These are phyloP conservation scores for Ariolimax columbianus DNA, from an alignment of 2,888 invertebrate genomes.

Conservation along the genomic window DNA sequence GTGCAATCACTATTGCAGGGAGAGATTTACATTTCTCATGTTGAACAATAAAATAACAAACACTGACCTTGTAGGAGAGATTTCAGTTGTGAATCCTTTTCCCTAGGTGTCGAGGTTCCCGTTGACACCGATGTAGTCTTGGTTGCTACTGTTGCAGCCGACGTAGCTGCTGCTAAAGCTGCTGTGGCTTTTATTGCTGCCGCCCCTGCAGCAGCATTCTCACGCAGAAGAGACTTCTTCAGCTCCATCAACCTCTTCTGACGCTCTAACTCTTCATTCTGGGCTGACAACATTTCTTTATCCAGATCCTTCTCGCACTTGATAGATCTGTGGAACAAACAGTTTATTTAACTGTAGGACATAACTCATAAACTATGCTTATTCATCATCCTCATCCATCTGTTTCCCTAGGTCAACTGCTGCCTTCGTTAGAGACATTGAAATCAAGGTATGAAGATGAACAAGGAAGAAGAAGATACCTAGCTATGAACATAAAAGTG, in stretches of 20 bases:
- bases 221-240: conserved; percentile 71
- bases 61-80: conserved; percentile 74
- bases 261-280: conserved; percentile 92
- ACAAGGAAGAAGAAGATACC: too few species aligned
- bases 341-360: too few species aligned
- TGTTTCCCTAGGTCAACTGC: too few species aligned
- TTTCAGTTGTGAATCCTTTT: conserved; percentile 75
- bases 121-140: conserved; percentile 51
- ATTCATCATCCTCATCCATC: too few species aligned
- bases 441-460: too few species aligned
- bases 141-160: conserved; percentile 21
- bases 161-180: not conserved
- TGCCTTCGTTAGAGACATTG: too few species aligned
- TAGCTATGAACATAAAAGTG: too few species aligned
- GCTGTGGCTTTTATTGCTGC: conserved; percentile 5
- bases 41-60: not conserved
- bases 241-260: conserved; percentile 79
- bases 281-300: conserved; percentile 93
- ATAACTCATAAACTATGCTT: too few species aligned
- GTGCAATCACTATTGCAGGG: too few species aligned
- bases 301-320: conserved; percentile 95
- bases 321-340: conserved; percentile 80
- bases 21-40: too few species aligned
- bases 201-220: conserved; percentile 40
- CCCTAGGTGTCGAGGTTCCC: conserved; percentile 50